Evolutionary conservation across 2,888 invertebrate species (phyloP).

Genomic region (Lamellibrachia satsuma): DNA sequence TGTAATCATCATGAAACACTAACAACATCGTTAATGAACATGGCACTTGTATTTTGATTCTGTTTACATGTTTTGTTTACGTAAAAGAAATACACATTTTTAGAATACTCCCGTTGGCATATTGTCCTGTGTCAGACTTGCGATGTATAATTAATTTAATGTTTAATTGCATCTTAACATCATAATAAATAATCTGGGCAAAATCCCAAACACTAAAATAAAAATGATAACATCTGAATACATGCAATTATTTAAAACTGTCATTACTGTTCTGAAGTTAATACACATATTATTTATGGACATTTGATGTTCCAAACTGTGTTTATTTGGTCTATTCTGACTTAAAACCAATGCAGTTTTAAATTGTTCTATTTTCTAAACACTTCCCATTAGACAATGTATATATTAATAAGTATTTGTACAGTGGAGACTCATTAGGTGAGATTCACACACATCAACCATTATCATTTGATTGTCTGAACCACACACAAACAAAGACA

Average conservation of each 20-base stretch:
- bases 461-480: not conserved
- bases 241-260: not conserved
- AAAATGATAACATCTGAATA: constrained; percentile 6
- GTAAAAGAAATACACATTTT: not conserved
- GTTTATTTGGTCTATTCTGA: not conserved
- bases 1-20: not conserved
- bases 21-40: not conserved
- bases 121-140: not conserved
- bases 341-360: not conserved
- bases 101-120: not conserved
- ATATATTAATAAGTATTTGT: not conserved
- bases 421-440: not conserved
- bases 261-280: not conserved
- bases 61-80: not conserved
- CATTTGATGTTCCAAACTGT: not conserved
- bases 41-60: not conserved
- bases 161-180: not conserved
- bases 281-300: not conserved
- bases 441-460: not conserved
- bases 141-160: not conserved
- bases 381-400: not conserved
- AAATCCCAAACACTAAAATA: not conserved
- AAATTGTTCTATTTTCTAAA: not conserved
- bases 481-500: not conserved
- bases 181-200: not conserved